Conservation (phyloP, 2,888 invertebrate species). For the Amblyjoppa proteus region DNA sequence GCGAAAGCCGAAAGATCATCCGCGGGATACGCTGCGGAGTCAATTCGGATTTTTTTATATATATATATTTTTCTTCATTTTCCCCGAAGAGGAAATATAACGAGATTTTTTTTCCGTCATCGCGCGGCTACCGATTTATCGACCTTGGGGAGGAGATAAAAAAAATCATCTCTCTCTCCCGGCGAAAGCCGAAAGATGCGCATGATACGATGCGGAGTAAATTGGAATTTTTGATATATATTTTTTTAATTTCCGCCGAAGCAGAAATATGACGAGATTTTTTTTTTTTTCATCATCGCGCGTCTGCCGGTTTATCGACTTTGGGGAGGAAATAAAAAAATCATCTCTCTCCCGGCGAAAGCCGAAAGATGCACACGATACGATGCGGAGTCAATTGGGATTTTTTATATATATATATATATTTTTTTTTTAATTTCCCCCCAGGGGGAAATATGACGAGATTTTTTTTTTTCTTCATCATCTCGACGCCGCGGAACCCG, state of each 20-base stretch:
- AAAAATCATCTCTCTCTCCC: constrained; percentile 6
- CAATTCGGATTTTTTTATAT: no score
- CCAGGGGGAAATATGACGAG: not conserved
- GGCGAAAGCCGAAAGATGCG: not conserved
- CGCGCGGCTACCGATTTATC: not conserved
- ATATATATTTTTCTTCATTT: no score
- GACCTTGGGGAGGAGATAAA: not conserved
- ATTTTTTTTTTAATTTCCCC: not conserved
- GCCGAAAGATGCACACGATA: not conserved
- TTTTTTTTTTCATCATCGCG: not conserved
- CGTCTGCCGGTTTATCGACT: not conserved
- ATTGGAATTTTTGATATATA: not conserved
- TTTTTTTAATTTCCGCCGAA: no score
- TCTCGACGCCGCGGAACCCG: not conserved
- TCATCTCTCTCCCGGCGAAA: not conserved
- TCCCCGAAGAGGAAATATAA: no score
- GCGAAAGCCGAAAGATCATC: not conserved
- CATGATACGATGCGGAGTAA: not conserved
- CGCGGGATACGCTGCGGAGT: no score
- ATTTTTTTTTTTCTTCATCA: not conserved
- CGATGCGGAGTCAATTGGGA: not conserved
- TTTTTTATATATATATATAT: no score
- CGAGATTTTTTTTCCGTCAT: not conserved
- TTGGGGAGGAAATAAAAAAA: not conserved
- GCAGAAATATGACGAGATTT: not conserved